A percentile compares a stretch with the other conserved stretches of the same genome.
Conservation (phyloP, 2,797 vertebrate genomes). For the Sparus aurata region DNA sequence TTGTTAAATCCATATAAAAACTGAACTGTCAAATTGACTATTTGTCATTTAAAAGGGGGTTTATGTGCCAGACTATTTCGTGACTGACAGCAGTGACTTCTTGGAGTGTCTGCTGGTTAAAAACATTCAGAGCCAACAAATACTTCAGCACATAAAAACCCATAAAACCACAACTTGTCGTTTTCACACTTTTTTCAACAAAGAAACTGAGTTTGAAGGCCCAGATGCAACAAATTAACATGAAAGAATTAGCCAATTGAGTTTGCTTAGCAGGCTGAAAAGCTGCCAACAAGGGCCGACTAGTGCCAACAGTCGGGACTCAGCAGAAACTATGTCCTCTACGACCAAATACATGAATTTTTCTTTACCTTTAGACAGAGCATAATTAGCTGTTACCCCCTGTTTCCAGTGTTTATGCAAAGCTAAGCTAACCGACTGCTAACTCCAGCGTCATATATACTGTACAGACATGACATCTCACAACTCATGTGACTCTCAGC, state of each 20-base stretch:
- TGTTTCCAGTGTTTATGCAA: constrained; percentile 25
- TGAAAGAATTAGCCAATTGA: no score
- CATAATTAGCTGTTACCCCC: not conserved
- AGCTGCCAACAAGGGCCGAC: no score
- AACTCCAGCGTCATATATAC: constrained; percentile 11
- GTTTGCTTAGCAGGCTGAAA: no score
- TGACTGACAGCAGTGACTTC: not conserved
- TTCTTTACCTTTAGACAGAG: not conserved
- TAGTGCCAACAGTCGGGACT: no score
- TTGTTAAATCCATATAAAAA: not conserved
- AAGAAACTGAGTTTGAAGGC: not conserved
- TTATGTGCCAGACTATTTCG: not conserved
- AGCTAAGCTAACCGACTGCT: constrained; percentile 3
- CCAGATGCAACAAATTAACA: no score
- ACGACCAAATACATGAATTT: not conserved
- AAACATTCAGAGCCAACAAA: constrained; percentile 1
- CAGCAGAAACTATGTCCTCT: no score
- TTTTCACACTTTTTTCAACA: not conserved
- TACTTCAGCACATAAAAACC: not conserved
- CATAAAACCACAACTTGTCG: not conserved
- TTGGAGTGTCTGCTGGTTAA: not conserved
- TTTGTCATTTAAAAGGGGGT: not conserved
- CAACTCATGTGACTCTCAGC: constrained; percentile 2
- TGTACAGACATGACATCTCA: not conserved
- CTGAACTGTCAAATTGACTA: not conserved